phyloP scores from a whole-genome alignment of 2,113 vertebrate species.

The Elaphurus davidianus region DNA sequence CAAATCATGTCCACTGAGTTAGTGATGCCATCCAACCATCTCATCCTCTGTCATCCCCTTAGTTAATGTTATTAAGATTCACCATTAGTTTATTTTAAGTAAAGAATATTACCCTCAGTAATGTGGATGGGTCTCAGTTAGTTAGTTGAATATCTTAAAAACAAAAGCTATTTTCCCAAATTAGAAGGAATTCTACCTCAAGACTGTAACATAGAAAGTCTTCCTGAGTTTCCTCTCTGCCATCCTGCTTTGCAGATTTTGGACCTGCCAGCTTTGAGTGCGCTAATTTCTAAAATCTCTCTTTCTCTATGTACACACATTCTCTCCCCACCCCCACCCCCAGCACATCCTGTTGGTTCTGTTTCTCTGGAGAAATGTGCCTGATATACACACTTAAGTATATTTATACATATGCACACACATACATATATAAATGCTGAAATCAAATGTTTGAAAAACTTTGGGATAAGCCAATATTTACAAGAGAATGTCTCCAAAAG shows the following conservation, averaged over 20 bases:
- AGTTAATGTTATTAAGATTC: background rate
- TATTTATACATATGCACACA: background rate
- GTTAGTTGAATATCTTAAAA: background rate
- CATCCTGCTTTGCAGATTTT: background rate
- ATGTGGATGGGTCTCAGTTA: background rate
- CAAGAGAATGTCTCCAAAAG: background rate
- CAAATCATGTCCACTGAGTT: background rate
- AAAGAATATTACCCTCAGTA: background rate
- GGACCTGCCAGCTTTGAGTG: background rate
- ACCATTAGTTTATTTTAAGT: background rate
- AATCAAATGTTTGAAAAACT: conserved; percentile 3
- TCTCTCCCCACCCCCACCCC: background rate
- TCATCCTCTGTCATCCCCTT: background rate
- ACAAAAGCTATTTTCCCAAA: background rate
- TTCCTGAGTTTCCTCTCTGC: background rate
- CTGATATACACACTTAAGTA: background rate
- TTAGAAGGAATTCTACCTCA: background rate
- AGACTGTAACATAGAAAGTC: background rate
- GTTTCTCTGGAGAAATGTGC: background rate
- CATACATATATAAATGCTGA: background rate
- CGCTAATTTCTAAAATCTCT: background rate
- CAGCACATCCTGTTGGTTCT: background rate
- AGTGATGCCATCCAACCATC: background rate
- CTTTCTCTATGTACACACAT: background rate
- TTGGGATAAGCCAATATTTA: background rate